A percentile compares a stretch with the other conserved stretches of the same genome.
Evolutionary conservation across 2,113 vertebrate genomes (phyloP).

Genomic region (Polypterus bichir): DNA sequence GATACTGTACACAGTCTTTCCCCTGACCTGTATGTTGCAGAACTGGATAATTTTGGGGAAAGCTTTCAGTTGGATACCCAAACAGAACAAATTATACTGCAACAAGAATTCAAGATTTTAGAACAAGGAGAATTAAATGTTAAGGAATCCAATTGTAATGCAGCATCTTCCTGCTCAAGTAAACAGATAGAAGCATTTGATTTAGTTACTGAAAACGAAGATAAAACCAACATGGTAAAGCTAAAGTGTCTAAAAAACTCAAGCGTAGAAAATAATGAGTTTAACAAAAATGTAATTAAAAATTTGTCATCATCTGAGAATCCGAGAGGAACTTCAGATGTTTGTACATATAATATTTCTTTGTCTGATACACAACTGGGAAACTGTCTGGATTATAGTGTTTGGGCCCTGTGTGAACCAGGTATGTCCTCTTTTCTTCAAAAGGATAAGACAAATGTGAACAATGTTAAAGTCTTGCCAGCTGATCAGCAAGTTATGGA

Average conservation of each 20-base stretch:
- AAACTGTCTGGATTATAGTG: conserved; percentile 66
- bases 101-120: conserved; percentile 24
- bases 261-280: too few species aligned
- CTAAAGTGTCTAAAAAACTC: too few species aligned
- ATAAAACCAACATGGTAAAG: too few species aligned
- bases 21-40: conserved; percentile 40
- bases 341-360: conserved; percentile 53
- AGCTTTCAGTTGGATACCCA: conserved; percentile 87
- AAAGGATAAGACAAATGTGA: conserved; percentile 12
- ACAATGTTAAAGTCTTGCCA: conserved; percentile 4
- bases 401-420: conserved; percentile 42
- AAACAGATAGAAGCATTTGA: too few species aligned
- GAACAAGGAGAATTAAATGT: neutral
- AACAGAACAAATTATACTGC: conserved; percentile 72
- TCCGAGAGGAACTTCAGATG: too few species aligned
- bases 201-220: too few species aligned
- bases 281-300: too few species aligned
- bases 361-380: conserved; percentile 80
- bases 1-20: conserved; percentile 12
- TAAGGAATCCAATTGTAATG: too few species aligned
- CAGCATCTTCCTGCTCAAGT: too few species aligned
- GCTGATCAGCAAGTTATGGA: neutral
- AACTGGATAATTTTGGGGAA: conserved; percentile 61
- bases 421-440: conserved; percentile 11
- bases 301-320: too few species aligned